These are phyloP conservation scores for Tetragnatha montana DNA, from an alignment of 2,888 invertebrate species.

Conservation along the genomic window DNA sequence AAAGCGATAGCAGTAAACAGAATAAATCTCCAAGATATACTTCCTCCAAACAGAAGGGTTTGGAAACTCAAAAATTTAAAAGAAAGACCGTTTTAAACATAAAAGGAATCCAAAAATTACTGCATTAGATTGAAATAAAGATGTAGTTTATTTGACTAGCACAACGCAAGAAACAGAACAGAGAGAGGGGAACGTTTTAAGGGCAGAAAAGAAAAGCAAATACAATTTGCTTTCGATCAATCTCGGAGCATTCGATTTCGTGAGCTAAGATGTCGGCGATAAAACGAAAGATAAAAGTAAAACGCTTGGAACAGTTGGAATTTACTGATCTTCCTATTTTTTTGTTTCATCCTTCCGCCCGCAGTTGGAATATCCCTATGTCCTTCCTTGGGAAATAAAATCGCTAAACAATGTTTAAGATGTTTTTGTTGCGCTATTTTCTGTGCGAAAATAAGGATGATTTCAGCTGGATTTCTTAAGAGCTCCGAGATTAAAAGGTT, in stretches of 20 bases:
- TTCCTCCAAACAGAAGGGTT: not conserved
- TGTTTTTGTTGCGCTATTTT: not conserved
- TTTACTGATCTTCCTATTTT: conserved; percentile 38
- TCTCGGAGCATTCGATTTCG: conserved; percentile 32
- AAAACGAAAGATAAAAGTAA: conserved; percentile 18
- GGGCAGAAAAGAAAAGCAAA: not conserved
- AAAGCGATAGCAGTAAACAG: not conserved
- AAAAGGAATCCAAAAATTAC: not conserved
- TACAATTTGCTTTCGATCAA: conserved; percentile 35
- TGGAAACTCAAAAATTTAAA: not conserved
- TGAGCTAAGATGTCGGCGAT: conserved; percentile 4
- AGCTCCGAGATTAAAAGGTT: not conserved
- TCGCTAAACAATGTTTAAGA: conserved; percentile 3
- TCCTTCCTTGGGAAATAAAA: conserved; percentile 14
- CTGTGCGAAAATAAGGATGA: not conserved
- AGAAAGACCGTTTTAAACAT: not conserved
- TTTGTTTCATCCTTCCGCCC: not conserved
- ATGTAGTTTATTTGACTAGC: not conserved
- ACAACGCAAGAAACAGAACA: not conserved
- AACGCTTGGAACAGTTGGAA: conserved; percentile 14
- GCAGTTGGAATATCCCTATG: conserved; percentile 6
- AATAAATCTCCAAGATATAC: not conserved
- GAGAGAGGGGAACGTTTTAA: not conserved
- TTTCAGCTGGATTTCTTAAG: not conserved
- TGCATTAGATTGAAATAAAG: not conserved